These are phyloP conservation scores for Drosophila rhopaloa DNA, from an alignment of 1,140 invertebrate genomes.

Conservation along the genomic window DNA sequence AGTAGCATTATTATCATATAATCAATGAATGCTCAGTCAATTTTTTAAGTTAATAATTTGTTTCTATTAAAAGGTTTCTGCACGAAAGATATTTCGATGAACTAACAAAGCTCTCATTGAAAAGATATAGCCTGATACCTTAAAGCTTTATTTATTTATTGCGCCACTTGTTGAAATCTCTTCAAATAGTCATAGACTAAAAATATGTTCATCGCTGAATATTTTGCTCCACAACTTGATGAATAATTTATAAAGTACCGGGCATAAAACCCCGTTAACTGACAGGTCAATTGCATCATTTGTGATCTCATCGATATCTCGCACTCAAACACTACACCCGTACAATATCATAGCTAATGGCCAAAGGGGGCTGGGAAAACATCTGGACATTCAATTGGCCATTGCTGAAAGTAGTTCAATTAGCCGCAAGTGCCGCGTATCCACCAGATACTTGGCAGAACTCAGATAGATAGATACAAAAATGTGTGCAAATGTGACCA, in stretches of 20 bases:
- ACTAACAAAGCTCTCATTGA: too few species aligned
- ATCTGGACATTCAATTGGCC: conserved; percentile 15
- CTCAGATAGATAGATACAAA: not conserved
- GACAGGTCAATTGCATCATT: conserved; percentile 11
- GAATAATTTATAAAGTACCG: not conserved
- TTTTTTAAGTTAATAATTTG: too few species aligned
- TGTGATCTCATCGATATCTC: conserved; percentile 2
- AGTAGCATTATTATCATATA: too few species aligned
- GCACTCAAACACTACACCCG: not conserved
- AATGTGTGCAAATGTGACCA: conserved; percentile 13
- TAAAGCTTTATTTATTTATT: too few species aligned
- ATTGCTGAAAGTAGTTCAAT: conserved; percentile 56
- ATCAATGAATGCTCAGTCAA: too few species aligned
- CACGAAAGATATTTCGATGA: too few species aligned
- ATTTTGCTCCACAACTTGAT: not conserved
- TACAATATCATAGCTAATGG: not conserved
- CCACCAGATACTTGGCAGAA: conserved; percentile 1
- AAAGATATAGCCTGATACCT: too few species aligned
- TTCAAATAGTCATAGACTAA: not conserved
- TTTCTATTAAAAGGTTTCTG: too few species aligned
- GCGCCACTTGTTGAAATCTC: too few species aligned
- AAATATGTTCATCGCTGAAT: not conserved
- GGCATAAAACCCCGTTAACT: conserved; percentile 14
- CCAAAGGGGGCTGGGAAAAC: conserved; percentile 1
- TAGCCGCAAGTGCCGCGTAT: conserved; percentile 9